These are phyloP conservation scores for Sialia sialis DNA, from an alignment of 2,113 vertebrate species.

Conservation along the genomic window DNA sequence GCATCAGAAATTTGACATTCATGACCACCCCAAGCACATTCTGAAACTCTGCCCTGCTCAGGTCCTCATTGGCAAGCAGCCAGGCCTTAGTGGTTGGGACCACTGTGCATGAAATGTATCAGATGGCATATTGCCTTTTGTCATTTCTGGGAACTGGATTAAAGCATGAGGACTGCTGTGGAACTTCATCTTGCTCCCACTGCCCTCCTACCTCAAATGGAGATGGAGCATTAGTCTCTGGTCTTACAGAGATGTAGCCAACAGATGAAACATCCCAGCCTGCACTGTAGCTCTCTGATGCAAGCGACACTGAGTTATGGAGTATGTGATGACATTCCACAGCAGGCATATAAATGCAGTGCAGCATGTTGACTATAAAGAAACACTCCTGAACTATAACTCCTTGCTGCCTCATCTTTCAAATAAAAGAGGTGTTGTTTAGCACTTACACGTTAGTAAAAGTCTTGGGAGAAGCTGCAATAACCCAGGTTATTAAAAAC, in stretches of 20 bases:
- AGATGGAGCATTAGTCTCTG: neutral
- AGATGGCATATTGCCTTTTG: constrained; percentile 12
- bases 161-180: neutral
- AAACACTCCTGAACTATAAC: neutral
- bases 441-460: accelerated
- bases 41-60: constrained; percentile 12
- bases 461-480: neutral
- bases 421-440: neutral
- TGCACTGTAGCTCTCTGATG: neutral
- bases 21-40: constrained; percentile 7
- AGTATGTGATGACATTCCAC: neutral
- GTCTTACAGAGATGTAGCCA: neutral
- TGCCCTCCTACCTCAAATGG: neutral
- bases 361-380: neutral
- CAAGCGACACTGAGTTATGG: neutral
- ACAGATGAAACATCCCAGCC: neutral
- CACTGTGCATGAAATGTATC: neutral
- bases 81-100: neutral
- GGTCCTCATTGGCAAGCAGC: neutral
- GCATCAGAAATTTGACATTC: constrained; percentile 30
- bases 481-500: neutral
- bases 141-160: constrained; percentile 41
- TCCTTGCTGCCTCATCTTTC: neutral
- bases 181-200: neutral
- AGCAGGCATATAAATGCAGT: neutral